Conservation (phyloP, 2,888 invertebrate species). For the Cyclophora albipunctata region DNA sequence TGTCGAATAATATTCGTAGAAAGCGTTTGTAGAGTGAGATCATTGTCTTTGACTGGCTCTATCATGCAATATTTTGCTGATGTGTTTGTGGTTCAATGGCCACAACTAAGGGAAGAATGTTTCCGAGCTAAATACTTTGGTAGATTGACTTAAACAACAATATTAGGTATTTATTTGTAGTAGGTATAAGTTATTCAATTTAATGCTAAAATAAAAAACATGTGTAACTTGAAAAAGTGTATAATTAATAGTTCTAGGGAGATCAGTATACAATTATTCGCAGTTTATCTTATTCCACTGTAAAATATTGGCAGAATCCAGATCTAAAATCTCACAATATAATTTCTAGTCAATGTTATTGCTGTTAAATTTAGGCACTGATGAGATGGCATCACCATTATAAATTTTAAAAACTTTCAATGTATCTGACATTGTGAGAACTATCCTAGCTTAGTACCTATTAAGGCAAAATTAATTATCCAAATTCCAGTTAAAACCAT, state of each 20-base stretch:
- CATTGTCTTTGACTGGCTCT: conserved; percentile 91
- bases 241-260: conserved; percentile 41
- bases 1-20: conserved; percentile 92
- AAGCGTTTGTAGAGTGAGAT: conserved; percentile 94
- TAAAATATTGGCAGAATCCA: conserved; percentile 12
- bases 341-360: conserved; percentile 5
- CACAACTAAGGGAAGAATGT: conserved; percentile 79
- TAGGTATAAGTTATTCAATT: background rate
- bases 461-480: conserved; percentile 9
- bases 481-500: background rate
- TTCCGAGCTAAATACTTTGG: conserved; percentile 86
- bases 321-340: conserved; percentile 10
- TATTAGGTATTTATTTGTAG: background rate
- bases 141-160: conserved; percentile 72
- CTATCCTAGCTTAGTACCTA: background rate
- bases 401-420: background rate
- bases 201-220: conserved; percentile 22
- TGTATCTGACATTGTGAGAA: background rate
- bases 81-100: conserved; percentile 95
- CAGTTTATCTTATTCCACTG: conserved; percentile 18
- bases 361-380: background rate
- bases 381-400: background rate
- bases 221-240: conserved; percentile 36
- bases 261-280: conserved; percentile 35
- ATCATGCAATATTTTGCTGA: conserved; percentile 90